Evolutionary conservation across 2,888 invertebrate species (phyloP), one percentile per base, ranked within the genome.

Genomic region (Steromphala cineraria): DNA sequence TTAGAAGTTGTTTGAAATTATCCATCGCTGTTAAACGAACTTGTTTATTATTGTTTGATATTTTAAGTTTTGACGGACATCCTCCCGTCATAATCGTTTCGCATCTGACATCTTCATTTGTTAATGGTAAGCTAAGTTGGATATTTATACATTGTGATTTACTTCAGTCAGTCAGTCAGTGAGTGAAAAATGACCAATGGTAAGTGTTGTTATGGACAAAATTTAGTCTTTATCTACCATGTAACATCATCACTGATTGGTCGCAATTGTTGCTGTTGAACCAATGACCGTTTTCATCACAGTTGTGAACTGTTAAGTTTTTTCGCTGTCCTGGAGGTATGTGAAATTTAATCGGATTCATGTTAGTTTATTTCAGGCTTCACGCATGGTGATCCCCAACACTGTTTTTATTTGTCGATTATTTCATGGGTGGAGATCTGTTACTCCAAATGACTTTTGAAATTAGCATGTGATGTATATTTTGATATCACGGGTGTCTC

Each of bases 231-330:
- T 40, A 71, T 36, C 36, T 40, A 71, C 40, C 36, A 36, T 71
- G 40, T 71, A 71, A 71, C 71, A 71, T 71, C 71, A 36, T 71
- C 71, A 31, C 40, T 36, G 71, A 71, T 71, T 71, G 71, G 71
- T 71, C 71, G 36, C 71, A 71, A 71, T 71, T 71, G 71, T 71
- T 71, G 71, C 71, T 71, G 71, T 71, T 71, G 71, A 71, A 71
- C 62, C 71, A 71, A 71, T 71, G 40, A 36, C 71, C 40, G 71
- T 71, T 71, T 31, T 71, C 71, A 71, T 40, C 71, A 31, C 71
- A 71, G 40, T 71, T 71, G 71, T 71, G 71, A 71, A 40, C 71
- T 71, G 71, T 71, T 71, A 71, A 71, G 71, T 71, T 71, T 71
- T 71, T 28, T 62, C 62, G 28, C 28, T 62, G 71, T 71, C 71